phyloP scores from a whole-genome alignment of 1,140 invertebrate genomes.

The Eurosta solidaginis region DNA sequence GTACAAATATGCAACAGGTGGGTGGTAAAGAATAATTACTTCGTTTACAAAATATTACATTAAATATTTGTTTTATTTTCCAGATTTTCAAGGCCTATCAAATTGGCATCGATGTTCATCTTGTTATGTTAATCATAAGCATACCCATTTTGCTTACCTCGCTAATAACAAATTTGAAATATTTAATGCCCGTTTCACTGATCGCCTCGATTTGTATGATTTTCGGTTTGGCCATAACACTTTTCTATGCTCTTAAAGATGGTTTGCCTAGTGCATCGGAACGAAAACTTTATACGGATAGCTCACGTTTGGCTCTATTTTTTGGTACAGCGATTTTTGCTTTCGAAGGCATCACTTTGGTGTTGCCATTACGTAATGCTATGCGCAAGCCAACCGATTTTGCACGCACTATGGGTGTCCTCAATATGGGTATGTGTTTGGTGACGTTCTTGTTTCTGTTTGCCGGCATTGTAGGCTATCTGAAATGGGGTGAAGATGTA shows the following conservation, averaged over 20 bases:
- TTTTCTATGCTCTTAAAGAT: conserved; percentile 73
- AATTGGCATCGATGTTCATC: conserved; percentile 65
- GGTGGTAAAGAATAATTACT: conserved; percentile 18
- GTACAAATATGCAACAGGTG: conserved; percentile 78
- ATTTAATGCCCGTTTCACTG: conserved; percentile 72
- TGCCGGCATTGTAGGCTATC: conserved; percentile 83
- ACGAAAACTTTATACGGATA: conserved; percentile 64
- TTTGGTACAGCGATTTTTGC: conserved; percentile 80
- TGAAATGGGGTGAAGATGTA: conserved; percentile 76
- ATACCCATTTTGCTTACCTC: conserved; percentile 74
- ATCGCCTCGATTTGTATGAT: conserved; percentile 75
- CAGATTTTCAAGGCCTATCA: conserved; percentile 71
- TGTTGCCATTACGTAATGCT: conserved; percentile 86
- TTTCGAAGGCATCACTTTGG: conserved; percentile 80
- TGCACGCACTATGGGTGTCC: conserved; percentile 74
- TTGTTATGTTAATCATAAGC: conserved; percentile 73
- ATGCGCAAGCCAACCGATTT: conserved; percentile 83
- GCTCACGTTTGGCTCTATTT: conserved; percentile 69
- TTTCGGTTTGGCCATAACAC: conserved; percentile 67
- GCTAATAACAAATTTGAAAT: conserved; percentile 78
- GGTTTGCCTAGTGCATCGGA: conserved; percentile 67
- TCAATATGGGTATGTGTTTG: conserved; percentile 80
- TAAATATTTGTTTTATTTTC: conserved; percentile 35
- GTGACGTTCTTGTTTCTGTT: conserved; percentile 71
- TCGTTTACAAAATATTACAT: not conserved